Percentiles rank a stretch among this genome's conserved stretches.
These are phyloP conservation scores for Ctenodactylus gundi DNA, from an alignment of 2,113 vertebrate genomes.

Conservation along the genomic window DNA sequence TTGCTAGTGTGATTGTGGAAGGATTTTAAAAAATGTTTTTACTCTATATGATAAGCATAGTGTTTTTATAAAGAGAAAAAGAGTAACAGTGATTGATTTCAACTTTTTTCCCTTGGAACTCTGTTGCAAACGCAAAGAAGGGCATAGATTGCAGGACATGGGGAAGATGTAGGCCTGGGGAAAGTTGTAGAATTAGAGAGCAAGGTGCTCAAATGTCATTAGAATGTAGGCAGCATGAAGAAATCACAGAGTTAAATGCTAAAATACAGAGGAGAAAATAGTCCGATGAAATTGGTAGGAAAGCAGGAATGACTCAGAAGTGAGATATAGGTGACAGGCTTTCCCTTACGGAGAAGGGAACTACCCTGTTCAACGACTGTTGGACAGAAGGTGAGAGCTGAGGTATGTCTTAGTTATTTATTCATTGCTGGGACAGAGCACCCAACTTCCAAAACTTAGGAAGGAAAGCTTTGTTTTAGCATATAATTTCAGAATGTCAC, in stretches of 20 bases:
- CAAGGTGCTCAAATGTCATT: background rate
- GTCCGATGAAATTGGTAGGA: background rate
- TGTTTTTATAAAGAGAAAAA: background rate
- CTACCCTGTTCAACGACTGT: background rate
- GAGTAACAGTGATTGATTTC: background rate
- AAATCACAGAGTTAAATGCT: background rate
- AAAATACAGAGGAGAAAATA: background rate
- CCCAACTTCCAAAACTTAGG: too few species aligned
- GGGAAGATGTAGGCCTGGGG: background rate
- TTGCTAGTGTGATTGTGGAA: background rate
- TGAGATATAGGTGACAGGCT: background rate
- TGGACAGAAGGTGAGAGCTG: background rate
- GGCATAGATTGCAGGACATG: background rate
- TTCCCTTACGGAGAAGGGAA: background rate
- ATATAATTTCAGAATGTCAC: too few species aligned
- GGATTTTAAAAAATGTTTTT: background rate
- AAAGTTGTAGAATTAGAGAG: background rate
- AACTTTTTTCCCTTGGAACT: background rate
- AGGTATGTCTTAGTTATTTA: too few species aligned
- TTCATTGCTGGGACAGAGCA: too few species aligned
- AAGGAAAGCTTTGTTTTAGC: too few species aligned
- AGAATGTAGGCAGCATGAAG: background rate
- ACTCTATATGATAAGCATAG: background rate
- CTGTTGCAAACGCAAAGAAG: background rate
- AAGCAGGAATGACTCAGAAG: background rate